phyloP scores from a whole-genome alignment of 2,888 invertebrate genomes.

The Podabrus alpinus region DNA sequence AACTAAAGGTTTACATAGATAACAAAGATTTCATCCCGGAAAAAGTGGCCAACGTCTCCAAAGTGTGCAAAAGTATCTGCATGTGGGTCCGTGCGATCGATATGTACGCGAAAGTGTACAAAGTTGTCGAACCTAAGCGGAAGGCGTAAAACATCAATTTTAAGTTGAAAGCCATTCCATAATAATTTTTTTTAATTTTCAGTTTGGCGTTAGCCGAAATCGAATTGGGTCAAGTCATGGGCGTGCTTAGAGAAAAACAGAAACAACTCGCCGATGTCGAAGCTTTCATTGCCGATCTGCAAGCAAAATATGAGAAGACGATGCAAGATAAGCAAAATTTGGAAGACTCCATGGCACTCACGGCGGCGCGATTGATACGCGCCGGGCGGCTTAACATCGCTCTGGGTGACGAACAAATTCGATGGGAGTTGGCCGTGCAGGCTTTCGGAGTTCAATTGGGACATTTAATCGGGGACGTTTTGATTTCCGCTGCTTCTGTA shows the following conservation, averaged over 20 bases:
- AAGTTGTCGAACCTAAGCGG: slow-evolving; percentile 87
- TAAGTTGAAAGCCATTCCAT: background rate
- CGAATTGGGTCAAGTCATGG: slow-evolving; percentile 77
- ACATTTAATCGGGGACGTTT: slow-evolving; percentile 83
- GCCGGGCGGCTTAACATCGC: slow-evolving; percentile 87
- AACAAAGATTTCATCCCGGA: slow-evolving; percentile 87
- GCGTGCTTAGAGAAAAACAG: slow-evolving; percentile 77
- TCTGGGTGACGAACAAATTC: slow-evolving; percentile 80
- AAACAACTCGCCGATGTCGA: slow-evolving; percentile 81
- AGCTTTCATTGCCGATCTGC: slow-evolving; percentile 62
- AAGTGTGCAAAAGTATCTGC: slow-evolving; percentile 89
- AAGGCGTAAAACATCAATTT: slow-evolving; percentile 62
- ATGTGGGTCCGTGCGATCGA: slow-evolving; percentile 93
- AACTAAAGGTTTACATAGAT: slow-evolving; percentile 80
- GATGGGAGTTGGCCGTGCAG: slow-evolving; percentile 81
- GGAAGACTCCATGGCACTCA: slow-evolving; percentile 75
- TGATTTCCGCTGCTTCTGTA: slow-evolving; percentile 84
- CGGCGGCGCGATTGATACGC: slow-evolving; percentile 76
- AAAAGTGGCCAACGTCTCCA: slow-evolving; percentile 80
- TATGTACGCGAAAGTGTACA: slow-evolving; percentile 83
- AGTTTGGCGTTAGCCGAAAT: slow-evolving; percentile 78
- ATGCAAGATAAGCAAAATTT: slow-evolving; percentile 76
- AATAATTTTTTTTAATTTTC: slow-evolving; percentile 19
- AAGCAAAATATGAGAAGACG: slow-evolving; percentile 71
- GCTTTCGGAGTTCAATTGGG: slow-evolving; percentile 67